These are phyloP conservation scores for Diaphora mendica DNA, from an alignment of 2,888 invertebrate species.

Conservation along the genomic window DNA sequence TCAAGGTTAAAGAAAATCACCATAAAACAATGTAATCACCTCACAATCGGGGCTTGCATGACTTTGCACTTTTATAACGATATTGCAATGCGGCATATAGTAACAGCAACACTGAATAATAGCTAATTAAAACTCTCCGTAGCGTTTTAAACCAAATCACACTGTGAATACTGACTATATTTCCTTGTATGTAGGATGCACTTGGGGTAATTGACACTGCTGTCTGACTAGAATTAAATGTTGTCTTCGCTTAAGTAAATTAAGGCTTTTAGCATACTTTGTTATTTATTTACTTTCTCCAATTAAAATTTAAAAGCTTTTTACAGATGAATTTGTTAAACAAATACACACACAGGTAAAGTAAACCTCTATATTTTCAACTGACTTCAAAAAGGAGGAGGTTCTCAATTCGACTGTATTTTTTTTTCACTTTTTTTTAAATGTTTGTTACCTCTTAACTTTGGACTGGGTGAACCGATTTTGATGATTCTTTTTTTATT, in stretches of 20 bases:
- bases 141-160: conserved; percentile 17
- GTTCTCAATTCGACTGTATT: no score
- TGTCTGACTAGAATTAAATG: conserved; percentile 29
- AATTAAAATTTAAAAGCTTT: not conserved
- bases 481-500: no score
- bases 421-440: no score
- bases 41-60: conserved; percentile 29
- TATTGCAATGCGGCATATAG: conserved; percentile 48
- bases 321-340: not conserved
- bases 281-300: no score
- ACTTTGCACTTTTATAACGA: conserved; percentile 33
- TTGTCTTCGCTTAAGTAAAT: conserved; percentile 29
- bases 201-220: conserved; percentile 30
- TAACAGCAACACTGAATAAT: conserved; percentile 32
- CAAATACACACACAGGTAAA: not conserved
- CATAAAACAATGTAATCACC: conserved; percentile 16
- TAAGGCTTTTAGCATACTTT: not conserved
- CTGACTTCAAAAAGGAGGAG: no score
- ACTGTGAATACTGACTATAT: conserved; percentile 15
- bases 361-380: not conserved
- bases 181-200: conserved; percentile 8
- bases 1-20: conserved; percentile 23
- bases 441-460: no score
- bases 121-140: conserved; percentile 15
- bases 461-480: no score